phyloP scores from a whole-genome alignment of 2,113 vertebrate genomes.

The Hyla sarda region DNA sequence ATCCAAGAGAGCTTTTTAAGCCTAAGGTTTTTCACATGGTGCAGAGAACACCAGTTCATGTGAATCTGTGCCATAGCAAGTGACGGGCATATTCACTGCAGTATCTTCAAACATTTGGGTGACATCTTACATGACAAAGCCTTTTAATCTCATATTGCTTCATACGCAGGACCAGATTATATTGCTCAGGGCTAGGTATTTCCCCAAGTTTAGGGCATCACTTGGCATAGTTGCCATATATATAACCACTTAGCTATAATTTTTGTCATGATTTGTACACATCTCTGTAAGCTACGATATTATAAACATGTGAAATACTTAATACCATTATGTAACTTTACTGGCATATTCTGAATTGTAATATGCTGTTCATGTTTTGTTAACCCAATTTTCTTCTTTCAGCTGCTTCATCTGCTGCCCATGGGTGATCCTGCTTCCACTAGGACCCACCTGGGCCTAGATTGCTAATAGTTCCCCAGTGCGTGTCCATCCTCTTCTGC shows the following conservation, averaged over 20 bases:
- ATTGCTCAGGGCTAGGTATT: neutral
- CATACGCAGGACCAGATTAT: neutral
- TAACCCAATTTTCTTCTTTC: neutral
- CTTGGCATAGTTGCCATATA: neutral
- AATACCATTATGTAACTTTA: neutral
- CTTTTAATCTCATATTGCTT: neutral
- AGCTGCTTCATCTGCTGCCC: slow-evolving; percentile 23
- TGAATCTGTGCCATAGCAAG: neutral
- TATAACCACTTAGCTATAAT: too few species aligned
- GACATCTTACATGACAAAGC: neutral
- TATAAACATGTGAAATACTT: neutral
- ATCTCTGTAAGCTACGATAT: neutral
- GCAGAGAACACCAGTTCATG: neutral
- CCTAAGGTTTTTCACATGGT: too few species aligned
- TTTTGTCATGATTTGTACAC: neutral
- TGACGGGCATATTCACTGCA: neutral
- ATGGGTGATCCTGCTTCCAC: slow-evolving; percentile 64
- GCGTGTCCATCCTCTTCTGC: slow-evolving; percentile 12
- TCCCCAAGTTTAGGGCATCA: neutral
- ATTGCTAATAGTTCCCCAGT: slow-evolving; percentile 61
- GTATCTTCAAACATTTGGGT: neutral
- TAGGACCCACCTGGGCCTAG: slow-evolving; percentile 41
- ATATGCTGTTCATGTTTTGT: too few species aligned
- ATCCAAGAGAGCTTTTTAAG: neutral
- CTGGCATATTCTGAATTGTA: too few species aligned